These are phyloP conservation scores for Fregetta grallaria DNA, from an alignment of 2,113 vertebrate species.

Conservation along the genomic window DNA sequence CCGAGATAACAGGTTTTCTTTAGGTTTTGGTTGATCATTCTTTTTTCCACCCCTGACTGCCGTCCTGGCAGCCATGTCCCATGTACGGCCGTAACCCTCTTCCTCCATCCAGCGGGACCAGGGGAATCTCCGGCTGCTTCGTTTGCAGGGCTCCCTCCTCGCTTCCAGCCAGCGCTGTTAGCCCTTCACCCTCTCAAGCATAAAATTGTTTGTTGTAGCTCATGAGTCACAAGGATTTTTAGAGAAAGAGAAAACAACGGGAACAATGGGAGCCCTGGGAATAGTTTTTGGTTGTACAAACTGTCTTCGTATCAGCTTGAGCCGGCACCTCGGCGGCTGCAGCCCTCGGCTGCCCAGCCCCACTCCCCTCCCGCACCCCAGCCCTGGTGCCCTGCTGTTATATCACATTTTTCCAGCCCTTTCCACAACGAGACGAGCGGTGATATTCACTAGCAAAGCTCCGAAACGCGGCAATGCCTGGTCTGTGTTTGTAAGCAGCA, in stretches of 20 bases:
- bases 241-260: slow-evolving; percentile 23
- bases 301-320: neutral
- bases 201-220: slow-evolving; percentile 49
- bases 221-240: slow-evolving; percentile 49
- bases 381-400: neutral
- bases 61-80: neutral
- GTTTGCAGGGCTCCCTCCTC: neutral
- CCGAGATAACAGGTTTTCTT: neutral
- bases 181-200: slow-evolving; percentile 36
- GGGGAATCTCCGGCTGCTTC: neutral
- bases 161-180: neutral
- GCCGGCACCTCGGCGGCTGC: neutral
- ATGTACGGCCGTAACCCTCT: fast-evolving
- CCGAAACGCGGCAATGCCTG: neutral
- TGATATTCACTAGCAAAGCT: fast-evolving
- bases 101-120: neutral
- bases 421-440: fast-evolving
- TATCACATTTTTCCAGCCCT: neutral
- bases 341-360: neutral
- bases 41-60: neutral
- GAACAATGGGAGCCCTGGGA: slow-evolving; percentile 47
- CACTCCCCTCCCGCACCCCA: neutral
- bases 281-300: slow-evolving; percentile 40
- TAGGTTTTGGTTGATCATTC: neutral
- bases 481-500: neutral